Conservation (phyloP, 64 coral and sea anemone genomes). For the Acropora tenuis region DNA sequence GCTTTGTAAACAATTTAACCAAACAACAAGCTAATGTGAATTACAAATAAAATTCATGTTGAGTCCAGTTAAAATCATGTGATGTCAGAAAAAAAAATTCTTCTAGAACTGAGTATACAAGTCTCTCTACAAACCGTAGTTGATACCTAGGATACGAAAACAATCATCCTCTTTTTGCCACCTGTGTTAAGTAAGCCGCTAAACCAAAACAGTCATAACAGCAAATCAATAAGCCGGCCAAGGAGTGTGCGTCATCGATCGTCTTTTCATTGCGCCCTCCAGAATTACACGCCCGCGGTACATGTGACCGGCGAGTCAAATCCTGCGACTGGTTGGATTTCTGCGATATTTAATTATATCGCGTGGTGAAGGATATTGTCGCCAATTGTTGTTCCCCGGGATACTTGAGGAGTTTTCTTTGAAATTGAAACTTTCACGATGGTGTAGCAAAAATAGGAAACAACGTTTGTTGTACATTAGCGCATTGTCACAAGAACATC, state of each 20-base stretch:
- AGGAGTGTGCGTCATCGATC: neutral
- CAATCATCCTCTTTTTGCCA: neutral
- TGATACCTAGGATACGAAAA: neutral
- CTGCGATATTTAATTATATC: conserved; percentile 13
- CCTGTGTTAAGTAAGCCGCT: conserved; percentile 10
- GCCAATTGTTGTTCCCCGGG: conserved; percentile 34
- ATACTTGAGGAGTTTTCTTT: conserved; percentile 5
- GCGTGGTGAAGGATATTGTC: neutral
- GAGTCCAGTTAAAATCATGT: too few species aligned
- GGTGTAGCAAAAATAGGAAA: neutral
- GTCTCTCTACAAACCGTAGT: too few species aligned
- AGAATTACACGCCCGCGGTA: neutral
- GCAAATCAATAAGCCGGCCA: neutral
- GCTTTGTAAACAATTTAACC: neutral
- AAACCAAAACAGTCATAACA: conserved; percentile 6
- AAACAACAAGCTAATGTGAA: neutral
- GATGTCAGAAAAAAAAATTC: too few species aligned
- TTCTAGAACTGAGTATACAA: too few species aligned
- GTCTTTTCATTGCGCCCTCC: neutral
- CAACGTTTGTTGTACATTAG: neutral
- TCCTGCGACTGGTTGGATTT: neutral
- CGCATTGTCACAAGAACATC: neutral
- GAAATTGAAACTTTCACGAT: conserved; percentile 24
- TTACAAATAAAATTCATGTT: neutral
- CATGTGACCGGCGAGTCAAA: neutral